Evolutionary conservation across 1,140 invertebrate species (phyloP).

Genomic region (Drosophila repletoides): DNA sequence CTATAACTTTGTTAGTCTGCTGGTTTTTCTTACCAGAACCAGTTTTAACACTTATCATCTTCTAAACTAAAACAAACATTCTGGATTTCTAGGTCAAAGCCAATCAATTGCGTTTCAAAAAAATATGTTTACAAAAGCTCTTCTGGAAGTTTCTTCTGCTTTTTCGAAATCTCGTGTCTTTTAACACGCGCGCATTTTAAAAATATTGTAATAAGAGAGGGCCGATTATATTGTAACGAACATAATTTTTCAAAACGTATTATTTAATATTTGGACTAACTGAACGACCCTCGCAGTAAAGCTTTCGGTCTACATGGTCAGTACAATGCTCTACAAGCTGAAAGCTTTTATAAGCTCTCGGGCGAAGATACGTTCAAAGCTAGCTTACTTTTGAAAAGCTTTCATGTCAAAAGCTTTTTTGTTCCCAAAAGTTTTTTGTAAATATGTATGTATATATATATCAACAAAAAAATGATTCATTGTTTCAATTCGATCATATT

Average conservation of each 20-base stretch:
- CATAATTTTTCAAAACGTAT: neutral
- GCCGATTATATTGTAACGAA: neutral
- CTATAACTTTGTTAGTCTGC: neutral
- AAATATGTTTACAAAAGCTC: conserved; percentile 50
- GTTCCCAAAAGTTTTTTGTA: neutral
- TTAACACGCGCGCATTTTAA: conserved; percentile 24
- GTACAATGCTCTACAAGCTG: conserved; percentile 9
- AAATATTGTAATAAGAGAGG: conserved; percentile 9
- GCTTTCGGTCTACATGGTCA: conserved; percentile 17
- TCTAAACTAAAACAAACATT: conserved; percentile 1
- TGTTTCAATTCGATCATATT: conserved; percentile 16
- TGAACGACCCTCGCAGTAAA: conserved; percentile 1
- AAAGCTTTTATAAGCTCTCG: conserved; percentile 20
- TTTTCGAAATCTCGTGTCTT: conserved; percentile 15
- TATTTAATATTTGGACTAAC: neutral
- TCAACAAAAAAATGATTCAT: conserved; percentile 14
- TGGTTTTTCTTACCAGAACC: neutral
- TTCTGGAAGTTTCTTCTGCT: conserved; percentile 17
- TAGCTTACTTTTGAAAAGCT: conserved; percentile 14
- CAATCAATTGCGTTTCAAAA: conserved; percentile 48
- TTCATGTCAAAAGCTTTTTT: neutral
- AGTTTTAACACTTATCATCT: conserved; percentile 13
- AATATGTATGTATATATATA: neutral
- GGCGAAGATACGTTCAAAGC: neutral
- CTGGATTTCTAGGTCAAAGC: conserved; percentile 37